These are phyloP conservation scores for Martes martes DNA, from an alignment of 2,113 vertebrate species.

Conservation along the genomic window DNA sequence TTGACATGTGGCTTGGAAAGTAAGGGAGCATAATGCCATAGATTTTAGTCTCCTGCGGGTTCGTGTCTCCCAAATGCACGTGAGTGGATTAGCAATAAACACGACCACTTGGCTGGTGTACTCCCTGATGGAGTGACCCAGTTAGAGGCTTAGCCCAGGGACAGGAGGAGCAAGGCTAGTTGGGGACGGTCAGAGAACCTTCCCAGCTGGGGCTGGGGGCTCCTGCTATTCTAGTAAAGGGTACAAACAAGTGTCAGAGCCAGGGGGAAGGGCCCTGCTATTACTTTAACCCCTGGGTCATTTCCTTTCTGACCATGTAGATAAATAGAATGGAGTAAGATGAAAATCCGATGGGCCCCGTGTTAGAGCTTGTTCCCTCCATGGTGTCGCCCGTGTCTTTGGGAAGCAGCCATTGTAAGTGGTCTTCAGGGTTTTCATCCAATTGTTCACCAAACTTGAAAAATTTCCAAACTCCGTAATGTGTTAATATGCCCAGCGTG, in stretches of 20 bases:
- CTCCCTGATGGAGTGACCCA: conserved; percentile 25
- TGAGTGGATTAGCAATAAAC: background rate
- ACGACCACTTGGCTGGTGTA: background rate
- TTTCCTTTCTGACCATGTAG: background rate
- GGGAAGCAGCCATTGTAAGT: background rate
- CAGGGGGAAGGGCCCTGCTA: background rate
- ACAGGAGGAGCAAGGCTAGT: background rate
- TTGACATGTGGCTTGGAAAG: background rate
- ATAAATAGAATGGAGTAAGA: background rate
- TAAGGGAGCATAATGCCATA: background rate
- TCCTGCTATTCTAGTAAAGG: background rate
- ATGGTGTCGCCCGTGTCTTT: background rate
- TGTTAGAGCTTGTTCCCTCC: background rate
- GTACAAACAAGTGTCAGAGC: background rate
- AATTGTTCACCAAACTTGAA: background rate
- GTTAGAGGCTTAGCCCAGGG: conserved; percentile 24
- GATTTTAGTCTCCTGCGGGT: background rate
- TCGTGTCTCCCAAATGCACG: background rate
- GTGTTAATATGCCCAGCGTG: background rate
- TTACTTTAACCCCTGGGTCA: background rate
- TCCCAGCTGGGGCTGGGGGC: background rate
- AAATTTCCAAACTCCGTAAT: background rate
- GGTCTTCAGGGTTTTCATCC: background rate
- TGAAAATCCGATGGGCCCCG: background rate
- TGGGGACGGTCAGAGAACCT: background rate